Conservation (phyloP, 2,888 invertebrate species). For the Hirtodrosophila trivittata region DNA sequence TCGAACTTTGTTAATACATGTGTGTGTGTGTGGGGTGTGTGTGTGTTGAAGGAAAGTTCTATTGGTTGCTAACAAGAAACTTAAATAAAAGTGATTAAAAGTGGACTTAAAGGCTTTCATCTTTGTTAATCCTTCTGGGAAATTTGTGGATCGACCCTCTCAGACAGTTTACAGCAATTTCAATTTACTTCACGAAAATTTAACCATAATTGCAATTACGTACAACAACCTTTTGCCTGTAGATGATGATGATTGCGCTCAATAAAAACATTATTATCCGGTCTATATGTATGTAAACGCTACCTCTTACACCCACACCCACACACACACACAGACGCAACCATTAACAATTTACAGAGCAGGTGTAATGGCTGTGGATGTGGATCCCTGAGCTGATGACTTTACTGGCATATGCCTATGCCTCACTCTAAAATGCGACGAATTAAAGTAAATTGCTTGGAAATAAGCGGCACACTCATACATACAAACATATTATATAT, state of each 20-base stretch:
- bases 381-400: conserved; percentile 44
- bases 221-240: conserved; percentile 9
- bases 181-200: conserved; percentile 51
- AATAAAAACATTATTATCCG: conserved; percentile 66
- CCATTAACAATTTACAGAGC: conserved; percentile 2
- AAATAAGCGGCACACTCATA: conserved; percentile 60
- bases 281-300: conserved; percentile 9
- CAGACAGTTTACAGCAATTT: conserved; percentile 40
- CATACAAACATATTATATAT: conserved; percentile 12
- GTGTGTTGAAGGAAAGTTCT: too few relatives aligned
- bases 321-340: conserved; percentile 1
- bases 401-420: conserved; percentile 51
- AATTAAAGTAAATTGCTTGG: conserved; percentile 79
- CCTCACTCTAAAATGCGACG: conserved; percentile 64
- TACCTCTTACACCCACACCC: conserved; percentile 2
- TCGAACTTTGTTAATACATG: too few relatives aligned
- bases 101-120: conserved; percentile 10
- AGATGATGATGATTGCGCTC: conserved; percentile 59
- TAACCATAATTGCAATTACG: conserved; percentile 64
- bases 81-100: conserved; percentile 16
- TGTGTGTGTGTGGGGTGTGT: too few relatives aligned
- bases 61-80: too few relatives aligned
- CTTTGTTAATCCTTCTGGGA: conserved; percentile 10
- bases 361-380: conserved; percentile 19
- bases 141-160: conserved; percentile 13